Percentiles rank a stretch among this genome's conserved stretches.
Conservation (phyloP, 1,140 invertebrate genomes). For the Ganaspis sp. region DNA sequence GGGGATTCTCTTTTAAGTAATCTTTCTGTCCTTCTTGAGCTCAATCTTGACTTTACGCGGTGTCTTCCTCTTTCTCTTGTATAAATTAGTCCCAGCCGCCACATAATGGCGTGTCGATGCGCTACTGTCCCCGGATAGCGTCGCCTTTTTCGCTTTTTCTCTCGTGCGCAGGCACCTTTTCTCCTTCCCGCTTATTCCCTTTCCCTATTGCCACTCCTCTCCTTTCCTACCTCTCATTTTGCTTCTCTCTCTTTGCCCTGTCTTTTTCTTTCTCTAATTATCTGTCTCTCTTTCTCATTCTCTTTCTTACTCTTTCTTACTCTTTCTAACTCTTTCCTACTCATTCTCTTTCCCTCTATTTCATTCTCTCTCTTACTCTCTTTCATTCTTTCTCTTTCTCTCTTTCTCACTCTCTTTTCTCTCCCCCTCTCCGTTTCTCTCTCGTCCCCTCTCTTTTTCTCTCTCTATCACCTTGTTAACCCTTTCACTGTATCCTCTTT, state of each 20-base stretch:
- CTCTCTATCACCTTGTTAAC: background rate
- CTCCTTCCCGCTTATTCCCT: constrained; percentile 38
- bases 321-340: background rate
- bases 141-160: constrained; percentile 49
- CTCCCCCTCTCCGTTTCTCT: background rate
- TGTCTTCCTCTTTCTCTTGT: constrained; percentile 72
- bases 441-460: constrained; percentile 37
- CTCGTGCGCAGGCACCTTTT: constrained; percentile 34
- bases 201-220: constrained; percentile 43
- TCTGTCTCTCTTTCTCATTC: constrained; percentile 26
- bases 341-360: constrained; percentile 33
- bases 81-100: constrained; percentile 76
- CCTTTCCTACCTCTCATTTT: background rate
- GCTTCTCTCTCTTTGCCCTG: background rate
- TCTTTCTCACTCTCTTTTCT: constrained; percentile 9
- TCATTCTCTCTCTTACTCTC: constrained; percentile 32
- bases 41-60: constrained; percentile 66
- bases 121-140: constrained; percentile 71
- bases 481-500: constrained; percentile 33
- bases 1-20: constrained; percentile 69
- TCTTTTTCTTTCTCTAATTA: constrained; percentile 6
- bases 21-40: constrained; percentile 48
- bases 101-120: constrained; percentile 77
- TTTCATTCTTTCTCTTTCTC: constrained; percentile 24
- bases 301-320: background rate